A percentile compares a stretch with the other conserved stretches of the same genome.
Evolutionary conservation across 2,797 vertebrate species (phyloP).

Genomic region (Rhinogobio ventralis): DNA sequence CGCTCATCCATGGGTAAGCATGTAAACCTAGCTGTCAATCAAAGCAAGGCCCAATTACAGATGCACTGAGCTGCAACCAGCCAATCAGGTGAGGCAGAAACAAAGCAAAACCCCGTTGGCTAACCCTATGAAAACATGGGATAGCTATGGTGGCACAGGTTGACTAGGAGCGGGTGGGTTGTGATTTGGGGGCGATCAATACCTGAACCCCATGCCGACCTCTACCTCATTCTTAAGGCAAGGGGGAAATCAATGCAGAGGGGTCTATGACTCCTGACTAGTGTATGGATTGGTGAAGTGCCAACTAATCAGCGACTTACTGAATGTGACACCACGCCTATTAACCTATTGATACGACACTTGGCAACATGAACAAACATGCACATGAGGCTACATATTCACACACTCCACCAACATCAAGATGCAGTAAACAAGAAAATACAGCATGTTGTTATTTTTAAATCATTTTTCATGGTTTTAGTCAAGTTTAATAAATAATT

Average conservation of each 20-base stretch:
- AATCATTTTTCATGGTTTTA: neutral
- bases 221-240: constrained; percentile 56
- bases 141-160: constrained; percentile 49
- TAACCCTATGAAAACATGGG: constrained; percentile 32
- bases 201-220: constrained; percentile 71
- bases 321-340: constrained; percentile 86
- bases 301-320: constrained; percentile 94
- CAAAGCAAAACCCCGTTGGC: neutral
- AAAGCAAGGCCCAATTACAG: constrained; percentile 26
- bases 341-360: constrained; percentile 93
- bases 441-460: neutral
- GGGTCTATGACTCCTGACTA: constrained; percentile 79
- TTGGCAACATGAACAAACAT: constrained; percentile 62
- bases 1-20: constrained; percentile 44
- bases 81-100: constrained; percentile 11
- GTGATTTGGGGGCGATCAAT: constrained; percentile 82
- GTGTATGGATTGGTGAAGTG: constrained; percentile 89
- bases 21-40: constrained; percentile 56
- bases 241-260: constrained; percentile 80
- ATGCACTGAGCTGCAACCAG: constrained; percentile 16
- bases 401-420: constrained; percentile 9
- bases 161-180: constrained; percentile 65
- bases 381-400: constrained; percentile 47
- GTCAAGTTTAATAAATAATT: neutral
- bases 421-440: neutral